phyloP scores from a whole-genome alignment of 2,888 invertebrate species.

The Ceraclea dissimilis region DNA sequence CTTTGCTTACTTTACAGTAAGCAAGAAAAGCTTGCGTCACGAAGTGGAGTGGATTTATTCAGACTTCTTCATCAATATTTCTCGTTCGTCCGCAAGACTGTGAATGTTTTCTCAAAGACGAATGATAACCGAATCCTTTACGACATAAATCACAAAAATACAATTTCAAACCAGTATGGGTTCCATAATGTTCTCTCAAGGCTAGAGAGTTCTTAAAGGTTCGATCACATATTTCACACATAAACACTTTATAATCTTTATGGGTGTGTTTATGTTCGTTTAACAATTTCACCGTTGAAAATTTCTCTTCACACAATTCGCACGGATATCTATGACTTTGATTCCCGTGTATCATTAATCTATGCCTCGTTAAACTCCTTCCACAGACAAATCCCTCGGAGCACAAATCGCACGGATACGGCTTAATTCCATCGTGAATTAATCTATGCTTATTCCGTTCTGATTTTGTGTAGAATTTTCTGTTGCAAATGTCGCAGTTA shows the following conservation, averaged over 20 bases:
- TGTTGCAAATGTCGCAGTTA: constrained; percentile 35
- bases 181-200: constrained; percentile 22
- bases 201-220: constrained; percentile 28
- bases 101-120: constrained; percentile 31
- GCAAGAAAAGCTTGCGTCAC: too few species aligned
- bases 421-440: constrained; percentile 33
- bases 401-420: constrained; percentile 32
- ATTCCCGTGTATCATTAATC: constrained; percentile 15
- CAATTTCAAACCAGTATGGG: constrained; percentile 22
- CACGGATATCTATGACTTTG: constrained; percentile 13
- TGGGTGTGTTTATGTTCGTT: constrained; percentile 10
- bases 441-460: constrained; percentile 34
- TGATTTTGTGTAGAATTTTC: constrained; percentile 33
- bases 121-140: constrained; percentile 32
- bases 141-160: constrained; percentile 34
- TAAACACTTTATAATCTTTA: constrained; percentile 26
- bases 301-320: constrained; percentile 21
- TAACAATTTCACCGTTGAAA: constrained; percentile 13
- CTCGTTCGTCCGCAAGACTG: not conserved
- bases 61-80: too few species aligned
- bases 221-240: constrained; percentile 27
- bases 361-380: constrained; percentile 19
- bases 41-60: too few species aligned
- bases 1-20: too few species aligned
- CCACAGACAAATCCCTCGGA: constrained; percentile 14